A percentile compares a stretch with the other conserved stretches of the same genome.
These are phyloP conservation scores for Conistra vaccinii DNA, from an alignment of 2,888 invertebrate genomes.

Conservation along the genomic window DNA sequence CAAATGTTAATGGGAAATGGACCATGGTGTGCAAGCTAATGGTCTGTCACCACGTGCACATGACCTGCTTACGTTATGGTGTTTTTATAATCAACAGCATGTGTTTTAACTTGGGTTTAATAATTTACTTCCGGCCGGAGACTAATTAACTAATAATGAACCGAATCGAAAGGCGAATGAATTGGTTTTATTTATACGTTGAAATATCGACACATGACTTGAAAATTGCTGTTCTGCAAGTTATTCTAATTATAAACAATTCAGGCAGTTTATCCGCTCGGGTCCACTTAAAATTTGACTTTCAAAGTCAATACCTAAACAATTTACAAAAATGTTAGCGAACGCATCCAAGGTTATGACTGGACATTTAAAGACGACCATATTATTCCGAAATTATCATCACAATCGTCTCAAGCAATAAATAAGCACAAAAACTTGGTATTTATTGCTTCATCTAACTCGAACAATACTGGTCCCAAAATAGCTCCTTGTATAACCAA, in stretches of 20 bases:
- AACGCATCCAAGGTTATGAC: slow-evolving; percentile 37
- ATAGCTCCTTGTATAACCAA: slow-evolving; percentile 82
- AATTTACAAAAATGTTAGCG: slow-evolving; percentile 23
- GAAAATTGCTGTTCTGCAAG: slow-evolving; percentile 2
- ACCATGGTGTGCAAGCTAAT: slow-evolving; percentile 36
- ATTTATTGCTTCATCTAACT: slow-evolving; percentile 66
- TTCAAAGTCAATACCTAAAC: slow-evolving; percentile 16
- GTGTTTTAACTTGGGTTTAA: slow-evolving; percentile 12
- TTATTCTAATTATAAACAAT: slow-evolving; percentile 6
- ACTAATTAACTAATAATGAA: slow-evolving; percentile 2
- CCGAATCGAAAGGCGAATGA: background rate
- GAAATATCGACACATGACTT: background rate
- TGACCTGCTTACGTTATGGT: slow-evolving; percentile 23
- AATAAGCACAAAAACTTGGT: slow-evolving; percentile 36
- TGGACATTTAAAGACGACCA: slow-evolving; percentile 18
- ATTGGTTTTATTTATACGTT: background rate
- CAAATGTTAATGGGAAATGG: slow-evolving; percentile 50
- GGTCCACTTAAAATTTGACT: slow-evolving; percentile 28
- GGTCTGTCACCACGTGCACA: slow-evolving; percentile 35
- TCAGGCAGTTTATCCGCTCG: background rate
- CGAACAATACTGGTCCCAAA: slow-evolving; percentile 75
- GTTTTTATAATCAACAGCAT: slow-evolving; percentile 19
- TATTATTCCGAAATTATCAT: slow-evolving; percentile 37
- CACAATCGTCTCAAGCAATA: slow-evolving; percentile 15
- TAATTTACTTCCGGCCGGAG: slow-evolving; percentile 12